Conservation (phyloP, 2,797 vertebrate genomes). For the Phyllotis vaccarum region DNA sequence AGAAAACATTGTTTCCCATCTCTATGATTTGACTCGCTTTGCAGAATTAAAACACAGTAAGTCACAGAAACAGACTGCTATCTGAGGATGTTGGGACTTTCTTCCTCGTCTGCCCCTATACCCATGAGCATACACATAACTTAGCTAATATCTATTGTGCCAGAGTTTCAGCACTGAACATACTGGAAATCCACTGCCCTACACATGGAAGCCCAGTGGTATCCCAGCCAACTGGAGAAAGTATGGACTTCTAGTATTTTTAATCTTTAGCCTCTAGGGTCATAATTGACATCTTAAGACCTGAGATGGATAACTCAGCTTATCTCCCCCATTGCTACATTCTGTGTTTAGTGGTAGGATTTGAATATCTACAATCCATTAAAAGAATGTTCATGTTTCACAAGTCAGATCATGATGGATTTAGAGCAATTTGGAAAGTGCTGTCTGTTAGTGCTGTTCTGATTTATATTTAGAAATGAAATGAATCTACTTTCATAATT, state of each 20-base stretch:
- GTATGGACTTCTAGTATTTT: neutral
- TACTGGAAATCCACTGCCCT: neutral
- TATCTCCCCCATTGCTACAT: neutral
- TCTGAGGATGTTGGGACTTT: neutral
- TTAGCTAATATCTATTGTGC: neutral
- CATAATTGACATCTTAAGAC: neutral
- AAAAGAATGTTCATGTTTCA: constrained; percentile 60
- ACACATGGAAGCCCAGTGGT: neutral
- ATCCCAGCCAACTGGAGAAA: neutral
- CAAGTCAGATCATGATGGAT: constrained; percentile 60
- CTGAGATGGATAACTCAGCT: neutral
- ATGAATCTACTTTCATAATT: constrained; percentile 65
- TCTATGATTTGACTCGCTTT: neutral
- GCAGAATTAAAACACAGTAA: neutral
- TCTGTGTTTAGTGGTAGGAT: constrained; percentile 51
- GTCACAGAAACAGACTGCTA: neutral
- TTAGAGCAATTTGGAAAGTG: constrained; percentile 66
- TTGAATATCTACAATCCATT: constrained; percentile 52
- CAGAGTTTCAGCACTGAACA: neutral
- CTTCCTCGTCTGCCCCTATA: neutral
- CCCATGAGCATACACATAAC: neutral
- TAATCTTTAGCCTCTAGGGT: neutral
- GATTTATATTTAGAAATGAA: constrained; percentile 69
- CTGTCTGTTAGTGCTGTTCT: constrained; percentile 72
- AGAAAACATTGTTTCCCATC: neutral